These are phyloP conservation scores for Dendroctonus ponderosae DNA, from an alignment of 1,140 invertebrate genomes.

Conservation along the genomic window DNA sequence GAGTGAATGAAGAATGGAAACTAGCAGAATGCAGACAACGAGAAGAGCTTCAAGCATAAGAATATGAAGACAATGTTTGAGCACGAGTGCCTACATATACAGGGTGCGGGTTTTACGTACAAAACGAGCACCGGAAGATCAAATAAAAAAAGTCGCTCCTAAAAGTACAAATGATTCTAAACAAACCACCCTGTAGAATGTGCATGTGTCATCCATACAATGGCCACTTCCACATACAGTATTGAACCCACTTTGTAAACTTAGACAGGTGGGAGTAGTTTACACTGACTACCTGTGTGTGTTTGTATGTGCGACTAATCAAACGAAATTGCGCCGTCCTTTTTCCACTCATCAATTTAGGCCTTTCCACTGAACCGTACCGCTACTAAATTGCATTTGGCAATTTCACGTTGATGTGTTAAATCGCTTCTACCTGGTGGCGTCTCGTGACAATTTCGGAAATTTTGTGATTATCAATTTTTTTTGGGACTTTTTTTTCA, in stretches of 20 bases:
- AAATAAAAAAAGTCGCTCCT: no score
- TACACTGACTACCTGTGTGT: slow-evolving; percentile 31
- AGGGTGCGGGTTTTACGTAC: no score
- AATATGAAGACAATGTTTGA: no score
- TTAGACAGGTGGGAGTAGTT: slow-evolving; percentile 33
- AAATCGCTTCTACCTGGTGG: slow-evolving; percentile 7
- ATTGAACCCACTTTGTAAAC: slow-evolving; percentile 35
- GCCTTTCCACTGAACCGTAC: background rate
- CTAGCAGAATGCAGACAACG: no score
- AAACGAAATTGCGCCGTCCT: slow-evolving; percentile 8
- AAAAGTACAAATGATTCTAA: no score
- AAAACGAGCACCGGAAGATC: no score
- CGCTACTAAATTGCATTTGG: background rate
- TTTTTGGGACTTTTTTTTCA: no score
- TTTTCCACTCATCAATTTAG: background rate
- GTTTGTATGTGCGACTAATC: slow-evolving; percentile 26
- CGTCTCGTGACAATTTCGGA: background rate
- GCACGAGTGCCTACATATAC: no score
- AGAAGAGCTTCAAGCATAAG: no score
- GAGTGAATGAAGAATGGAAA: no score
- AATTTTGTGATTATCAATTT: slow-evolving; percentile 3
- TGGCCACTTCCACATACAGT: slow-evolving; percentile 24
- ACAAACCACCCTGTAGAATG: slow-evolving; percentile 3
- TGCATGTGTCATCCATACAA: slow-evolving; percentile 27
- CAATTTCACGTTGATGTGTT: slow-evolving; percentile 5